Evolutionary conservation across 92 coral and sea anemone species (phyloP).

Genomic region (Porites cylindrica): DNA sequence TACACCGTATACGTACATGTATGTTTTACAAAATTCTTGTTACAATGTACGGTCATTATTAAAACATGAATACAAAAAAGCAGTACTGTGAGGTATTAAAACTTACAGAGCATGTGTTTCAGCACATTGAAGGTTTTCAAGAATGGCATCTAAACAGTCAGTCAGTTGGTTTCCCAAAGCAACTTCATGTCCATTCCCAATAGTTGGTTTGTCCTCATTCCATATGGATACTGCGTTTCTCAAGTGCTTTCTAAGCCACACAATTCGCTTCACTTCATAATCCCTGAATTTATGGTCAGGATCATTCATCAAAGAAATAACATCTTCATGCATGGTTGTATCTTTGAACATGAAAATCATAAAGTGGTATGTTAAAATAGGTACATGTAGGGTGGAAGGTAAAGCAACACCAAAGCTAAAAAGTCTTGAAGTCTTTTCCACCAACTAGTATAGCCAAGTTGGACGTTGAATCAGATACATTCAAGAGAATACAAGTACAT

Average conservation of each 20-base stretch:
- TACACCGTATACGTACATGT: too few species aligned
- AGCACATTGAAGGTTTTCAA: background rate
- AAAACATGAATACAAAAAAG: too few species aligned
- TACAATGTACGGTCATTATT: too few species aligned
- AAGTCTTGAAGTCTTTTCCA: background rate
- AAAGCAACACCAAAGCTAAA: background rate
- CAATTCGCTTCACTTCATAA: background rate
- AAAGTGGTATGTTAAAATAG: background rate
- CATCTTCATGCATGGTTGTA: slow-evolving; percentile 52
- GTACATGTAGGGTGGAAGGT: background rate
- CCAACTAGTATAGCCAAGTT: background rate
- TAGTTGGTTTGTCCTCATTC: background rate
- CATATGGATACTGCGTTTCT: background rate
- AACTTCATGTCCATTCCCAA: background rate
- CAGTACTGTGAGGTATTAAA: too few species aligned
- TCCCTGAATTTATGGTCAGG: slow-evolving; percentile 29
- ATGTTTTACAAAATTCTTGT: too few species aligned
- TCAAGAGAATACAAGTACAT: too few species aligned
- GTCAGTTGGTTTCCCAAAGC: background rate
- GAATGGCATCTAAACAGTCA: background rate
- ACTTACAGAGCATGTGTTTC: background rate
- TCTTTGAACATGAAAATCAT: slow-evolving; percentile 37
- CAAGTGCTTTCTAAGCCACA: background rate
- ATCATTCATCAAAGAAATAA: slow-evolving; percentile 20
- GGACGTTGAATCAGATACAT: background rate